Conservation (phyloP, 64 coral and sea anemone genomes). For the Cladopsammia gracilis region DNA sequence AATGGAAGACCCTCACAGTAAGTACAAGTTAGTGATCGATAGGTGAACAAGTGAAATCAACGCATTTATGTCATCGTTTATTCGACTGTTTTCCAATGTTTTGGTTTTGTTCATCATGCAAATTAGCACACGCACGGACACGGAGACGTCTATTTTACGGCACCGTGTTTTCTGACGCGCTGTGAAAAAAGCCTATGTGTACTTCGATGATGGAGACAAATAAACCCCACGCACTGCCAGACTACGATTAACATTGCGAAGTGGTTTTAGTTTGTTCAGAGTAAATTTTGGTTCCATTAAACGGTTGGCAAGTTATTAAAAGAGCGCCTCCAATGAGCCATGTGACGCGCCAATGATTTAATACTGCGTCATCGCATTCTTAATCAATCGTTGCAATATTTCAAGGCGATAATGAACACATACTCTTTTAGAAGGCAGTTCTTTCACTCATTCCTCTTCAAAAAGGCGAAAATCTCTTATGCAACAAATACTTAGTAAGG, state of each 20-base stretch:
- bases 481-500: neutral
- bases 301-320: conserved; percentile 16
- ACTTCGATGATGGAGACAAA: neutral
- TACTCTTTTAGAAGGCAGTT: neutral
- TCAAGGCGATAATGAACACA: neutral
- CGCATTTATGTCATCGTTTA: neutral
- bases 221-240: conserved; percentile 38
- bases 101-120: conserved; percentile 3
- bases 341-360: neutral
- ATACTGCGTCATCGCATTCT: conserved; percentile 2
- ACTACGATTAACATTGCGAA: neutral
- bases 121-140: conserved; percentile 13
- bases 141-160: neutral
- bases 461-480: neutral
- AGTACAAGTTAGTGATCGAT: neutral
- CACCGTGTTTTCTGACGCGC: neutral
- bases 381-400: conserved; percentile 18
- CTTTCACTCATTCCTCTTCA: neutral
- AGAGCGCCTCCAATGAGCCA: neutral
- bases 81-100: conserved; percentile 2
- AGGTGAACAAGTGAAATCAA: neutral
- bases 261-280: conserved; percentile 27
- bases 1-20: neutral
- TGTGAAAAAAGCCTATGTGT: neutral
- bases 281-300: conserved; percentile 6